Evolutionary conservation across 2,888 invertebrate species (phyloP), one percentile per base, ranked within the genome.

Genomic region (Ophioninae sp.): DNA sequence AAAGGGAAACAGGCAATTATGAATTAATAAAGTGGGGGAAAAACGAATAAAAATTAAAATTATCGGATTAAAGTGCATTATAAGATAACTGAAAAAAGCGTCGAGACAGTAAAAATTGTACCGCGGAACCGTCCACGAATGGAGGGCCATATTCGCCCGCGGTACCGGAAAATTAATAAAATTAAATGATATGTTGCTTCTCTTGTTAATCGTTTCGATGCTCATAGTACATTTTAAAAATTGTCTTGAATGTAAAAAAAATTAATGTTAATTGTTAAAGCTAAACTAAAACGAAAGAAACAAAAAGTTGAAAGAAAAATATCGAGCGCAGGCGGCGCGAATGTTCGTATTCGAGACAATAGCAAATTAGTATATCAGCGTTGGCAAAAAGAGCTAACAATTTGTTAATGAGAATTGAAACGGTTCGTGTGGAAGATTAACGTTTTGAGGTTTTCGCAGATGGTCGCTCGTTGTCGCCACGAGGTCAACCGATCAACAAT

Each of bases 171-270:
- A 91, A 90, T 90, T 88, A 91, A 92, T 91, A 89, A 90, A 91
- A 91, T 90, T 89, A 91, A 91, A 91, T 92, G 92, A 92, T 92
- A 92, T 92, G 92, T 92, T 89, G 90, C 89, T 91, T 91, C 90
- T 91, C 92, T 91, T 91, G 92, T 91, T 92, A 91, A 91, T 90
- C 87, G 83, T 85, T 80, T 86, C 80, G 82, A 81, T 73, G 67
- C 84, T 83, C 76, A 37, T 83, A 30, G 50, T 50, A 50, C 50
- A 74, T 69, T 72, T 65, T 20, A 65, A 30, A 77, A 23, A 44
- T 64, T 61, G 21, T 79, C 79, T 84, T 84, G 68, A 83, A 80
- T 41, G 64, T 79, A 81, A 62, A 84, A 69, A 57, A 74, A 85
- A 72, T 79, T 77, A 85, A 81, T 50, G 64, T 78, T 74, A 74